Evolutionary conservation across 2,113 vertebrate species (phyloP).

Genomic region (Pomatostomus ruficeps): DNA sequence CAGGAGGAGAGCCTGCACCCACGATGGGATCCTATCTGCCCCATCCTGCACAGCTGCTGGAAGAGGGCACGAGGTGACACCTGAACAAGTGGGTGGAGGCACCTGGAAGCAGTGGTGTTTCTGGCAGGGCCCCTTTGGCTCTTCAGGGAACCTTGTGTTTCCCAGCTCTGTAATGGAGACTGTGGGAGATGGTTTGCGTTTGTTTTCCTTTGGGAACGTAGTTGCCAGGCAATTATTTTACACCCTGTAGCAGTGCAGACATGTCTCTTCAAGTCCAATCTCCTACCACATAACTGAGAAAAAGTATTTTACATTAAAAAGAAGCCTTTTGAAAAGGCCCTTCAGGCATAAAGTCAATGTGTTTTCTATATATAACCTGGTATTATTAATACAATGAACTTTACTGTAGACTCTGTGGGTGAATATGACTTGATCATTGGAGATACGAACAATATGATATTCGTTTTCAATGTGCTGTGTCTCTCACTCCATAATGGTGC

Average conservation of each 20-base stretch:
- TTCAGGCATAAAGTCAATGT: slow-evolving; percentile 18
- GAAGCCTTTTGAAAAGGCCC: slow-evolving; percentile 38
- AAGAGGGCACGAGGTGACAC: not conserved
- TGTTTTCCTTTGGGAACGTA: slow-evolving; percentile 46
- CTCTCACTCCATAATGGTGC: not conserved
- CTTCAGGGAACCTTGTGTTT: not conserved
- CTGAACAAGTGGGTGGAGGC: not conserved
- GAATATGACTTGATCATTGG: slow-evolving; percentile 26
- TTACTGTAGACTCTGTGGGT: slow-evolving; percentile 22
- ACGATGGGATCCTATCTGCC: not conserved
- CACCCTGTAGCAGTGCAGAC: slow-evolving; percentile 55
- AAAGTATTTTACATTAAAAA: slow-evolving; percentile 66
- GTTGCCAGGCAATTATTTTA: slow-evolving; percentile 67
- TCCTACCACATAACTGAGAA: slow-evolving; percentile 22
- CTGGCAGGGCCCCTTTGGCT: not conserved
- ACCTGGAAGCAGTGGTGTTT: not conserved
- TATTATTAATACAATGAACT: slow-evolving; percentile 44
- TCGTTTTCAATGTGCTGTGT: not conserved
- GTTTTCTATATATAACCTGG: slow-evolving; percentile 11
- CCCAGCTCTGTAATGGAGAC: not conserved
- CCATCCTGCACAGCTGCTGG: not conserved
- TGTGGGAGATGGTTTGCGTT: not conserved
- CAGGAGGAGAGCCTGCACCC: not conserved
- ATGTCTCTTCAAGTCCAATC: slow-evolving; percentile 47
- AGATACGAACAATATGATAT: not conserved